These are phyloP conservation scores for Lacerta agilis DNA, from an alignment of 2,797 vertebrate genomes.

Conservation along the genomic window DNA sequence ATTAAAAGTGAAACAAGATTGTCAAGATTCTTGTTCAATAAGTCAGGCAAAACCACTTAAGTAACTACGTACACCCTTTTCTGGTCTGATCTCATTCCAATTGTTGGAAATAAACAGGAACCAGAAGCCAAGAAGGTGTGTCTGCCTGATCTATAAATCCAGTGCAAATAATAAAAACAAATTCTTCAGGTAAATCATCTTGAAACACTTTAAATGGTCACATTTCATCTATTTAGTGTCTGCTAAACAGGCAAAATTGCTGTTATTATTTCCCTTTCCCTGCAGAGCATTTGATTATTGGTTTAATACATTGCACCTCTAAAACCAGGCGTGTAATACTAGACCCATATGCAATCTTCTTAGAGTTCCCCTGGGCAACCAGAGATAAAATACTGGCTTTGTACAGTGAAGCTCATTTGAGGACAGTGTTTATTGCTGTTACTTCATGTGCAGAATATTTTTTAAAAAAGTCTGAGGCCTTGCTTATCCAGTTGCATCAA, in stretches of 20 bases:
- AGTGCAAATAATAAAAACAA: conserved; percentile 29
- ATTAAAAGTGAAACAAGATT: neutral
- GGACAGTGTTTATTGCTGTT: neutral
- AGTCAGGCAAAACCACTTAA: neutral
- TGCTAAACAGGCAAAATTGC: neutral
- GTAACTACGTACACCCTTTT: neutral
- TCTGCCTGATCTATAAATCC: neutral
- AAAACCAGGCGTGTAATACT: neutral
- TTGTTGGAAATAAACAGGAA: neutral
- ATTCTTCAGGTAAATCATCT: neutral
- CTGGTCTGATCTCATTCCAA: neutral
- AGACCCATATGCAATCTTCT: fast-evolving
- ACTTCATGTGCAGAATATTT: neutral
- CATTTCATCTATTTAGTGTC: neutral
- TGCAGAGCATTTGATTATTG: neutral
- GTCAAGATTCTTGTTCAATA: neutral
- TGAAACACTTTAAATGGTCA: neutral
- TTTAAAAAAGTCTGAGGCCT: neutral
- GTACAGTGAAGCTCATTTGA: neutral
- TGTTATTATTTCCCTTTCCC: neutral
- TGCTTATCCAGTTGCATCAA: neutral
- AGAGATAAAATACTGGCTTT: conserved; percentile 7
- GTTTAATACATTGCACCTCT: neutral
- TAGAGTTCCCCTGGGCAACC: neutral
- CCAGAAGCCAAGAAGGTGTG: fast-evolving